A percentile compares a stretch with the other conserved stretches of the same genome.
Evolutionary conservation across 2,888 invertebrate genomes (phyloP).

Genomic region (Heliconius hortense): DNA sequence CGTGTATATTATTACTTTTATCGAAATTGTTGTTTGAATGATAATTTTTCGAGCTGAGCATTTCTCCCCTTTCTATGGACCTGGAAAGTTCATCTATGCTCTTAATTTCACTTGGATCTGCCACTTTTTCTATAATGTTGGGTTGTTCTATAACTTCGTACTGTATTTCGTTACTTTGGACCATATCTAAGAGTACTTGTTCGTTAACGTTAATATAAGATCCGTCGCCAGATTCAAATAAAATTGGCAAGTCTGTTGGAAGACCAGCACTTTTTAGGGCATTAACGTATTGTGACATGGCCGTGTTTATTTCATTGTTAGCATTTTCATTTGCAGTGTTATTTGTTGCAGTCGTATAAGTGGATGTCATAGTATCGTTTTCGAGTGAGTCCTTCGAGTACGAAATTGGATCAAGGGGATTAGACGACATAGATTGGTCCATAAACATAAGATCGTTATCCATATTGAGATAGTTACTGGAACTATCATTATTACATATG

Average conservation of each 20-base stretch:
- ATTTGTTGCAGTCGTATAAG: slow-evolving; percentile 57
- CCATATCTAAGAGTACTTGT: slow-evolving; percentile 82
- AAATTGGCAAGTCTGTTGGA: slow-evolving; percentile 79
- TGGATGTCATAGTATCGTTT: slow-evolving; percentile 63
- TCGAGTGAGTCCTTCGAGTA: slow-evolving; percentile 63
- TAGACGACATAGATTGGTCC: slow-evolving; percentile 66
- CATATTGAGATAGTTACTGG: slow-evolving; percentile 66
- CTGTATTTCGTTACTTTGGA: slow-evolving; percentile 77
- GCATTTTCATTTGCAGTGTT: slow-evolving; percentile 53
- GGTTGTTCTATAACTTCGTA: slow-evolving; percentile 80
- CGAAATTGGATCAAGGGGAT: slow-evolving; percentile 61
- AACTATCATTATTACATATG: slow-evolving; percentile 69
- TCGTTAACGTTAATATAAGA: slow-evolving; percentile 84
- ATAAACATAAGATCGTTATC: slow-evolving; percentile 73
- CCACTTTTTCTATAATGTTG: slow-evolving; percentile 76
- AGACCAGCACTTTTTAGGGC: slow-evolving; percentile 74
- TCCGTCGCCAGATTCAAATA: slow-evolving; percentile 85
- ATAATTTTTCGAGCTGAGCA: slow-evolving; percentile 64
- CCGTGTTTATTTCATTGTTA: slow-evolving; percentile 61
- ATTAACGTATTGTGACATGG: slow-evolving; percentile 78
- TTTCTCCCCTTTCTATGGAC: slow-evolving; percentile 75
- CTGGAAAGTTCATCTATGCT: slow-evolving; percentile 78
- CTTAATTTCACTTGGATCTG: slow-evolving; percentile 76
- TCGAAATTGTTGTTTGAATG: slow-evolving; percentile 54
- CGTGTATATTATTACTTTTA: slow-evolving; percentile 60